Evolutionary conservation across 2,888 invertebrate genomes (phyloP).

Genomic region (Clostera curtula): DNA sequence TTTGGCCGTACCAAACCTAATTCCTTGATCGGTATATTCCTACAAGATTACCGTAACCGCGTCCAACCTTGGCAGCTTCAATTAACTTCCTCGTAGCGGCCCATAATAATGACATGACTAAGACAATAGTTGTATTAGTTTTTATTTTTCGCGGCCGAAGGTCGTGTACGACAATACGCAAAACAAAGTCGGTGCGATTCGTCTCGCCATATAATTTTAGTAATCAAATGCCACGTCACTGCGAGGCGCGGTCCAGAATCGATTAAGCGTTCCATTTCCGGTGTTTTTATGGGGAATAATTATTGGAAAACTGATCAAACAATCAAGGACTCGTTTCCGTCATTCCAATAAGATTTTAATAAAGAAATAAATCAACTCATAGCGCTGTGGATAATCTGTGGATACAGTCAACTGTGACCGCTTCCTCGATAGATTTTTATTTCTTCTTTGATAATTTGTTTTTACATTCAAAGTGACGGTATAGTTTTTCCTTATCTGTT

Average conservation of each 20-base stretch:
- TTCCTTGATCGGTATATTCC: too few species aligned
- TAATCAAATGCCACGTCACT: conserved; percentile 68
- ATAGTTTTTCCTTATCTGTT: conserved; percentile 44
- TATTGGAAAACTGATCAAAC: conserved; percentile 67
- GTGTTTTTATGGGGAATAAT: conserved; percentile 65
- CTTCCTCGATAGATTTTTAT: conserved; percentile 66
- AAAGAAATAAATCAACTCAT: conserved; percentile 53
- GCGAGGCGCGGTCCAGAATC: conserved; percentile 62
- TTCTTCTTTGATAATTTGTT: conserved; percentile 68
- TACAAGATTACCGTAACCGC: conserved; percentile 37
- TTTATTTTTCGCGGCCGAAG: conserved; percentile 66
- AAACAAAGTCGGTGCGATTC: conserved; percentile 63
- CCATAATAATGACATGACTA: conserved; percentile 66
- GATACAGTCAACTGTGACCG: conserved; percentile 69
- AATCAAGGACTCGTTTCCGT: conserved; percentile 63
- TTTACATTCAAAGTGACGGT: conserved; percentile 58
- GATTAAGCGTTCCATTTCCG: conserved; percentile 70
- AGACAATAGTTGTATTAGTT: conserved; percentile 72
- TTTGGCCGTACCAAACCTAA: too few species aligned
- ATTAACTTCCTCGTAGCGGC: conserved; percentile 61
- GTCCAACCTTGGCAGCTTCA: conserved; percentile 55
- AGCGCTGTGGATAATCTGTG: conserved; percentile 62
- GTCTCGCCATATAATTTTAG: conserved; percentile 70
- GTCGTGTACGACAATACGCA: conserved; percentile 61
- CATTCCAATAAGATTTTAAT: conserved; percentile 47